These are phyloP conservation scores for Oplegnathus fasciatus DNA, from an alignment of 2,113 vertebrate genomes.

Conservation along the genomic window DNA sequence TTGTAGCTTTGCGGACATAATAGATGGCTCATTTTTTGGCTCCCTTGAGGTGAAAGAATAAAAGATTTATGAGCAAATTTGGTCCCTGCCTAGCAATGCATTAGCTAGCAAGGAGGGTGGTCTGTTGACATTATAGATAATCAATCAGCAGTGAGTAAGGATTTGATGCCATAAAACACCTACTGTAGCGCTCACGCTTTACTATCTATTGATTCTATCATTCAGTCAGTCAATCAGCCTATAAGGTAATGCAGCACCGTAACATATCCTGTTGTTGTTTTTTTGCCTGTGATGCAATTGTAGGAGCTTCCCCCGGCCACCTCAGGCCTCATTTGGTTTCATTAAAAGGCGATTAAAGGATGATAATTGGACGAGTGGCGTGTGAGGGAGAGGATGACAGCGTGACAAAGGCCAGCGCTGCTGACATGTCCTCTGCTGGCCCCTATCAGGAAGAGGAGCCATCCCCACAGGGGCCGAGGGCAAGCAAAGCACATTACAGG, in stretches of 20 bases:
- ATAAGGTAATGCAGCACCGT: neutral
- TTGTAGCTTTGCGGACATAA: conserved; percentile 60
- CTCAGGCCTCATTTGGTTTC: conserved; percentile 49
- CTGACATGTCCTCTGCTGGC: conserved; percentile 47
- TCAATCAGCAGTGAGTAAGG: conserved; percentile 61
- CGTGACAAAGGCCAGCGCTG: conserved; percentile 42
- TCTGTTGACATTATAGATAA: conserved; percentile 57
- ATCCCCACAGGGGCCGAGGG: conserved; percentile 13
- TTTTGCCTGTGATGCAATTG: conserved; percentile 36
- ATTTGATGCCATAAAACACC: conserved; percentile 48
- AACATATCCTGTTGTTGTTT: conserved; percentile 23
- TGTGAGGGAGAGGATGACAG: conserved; percentile 31
- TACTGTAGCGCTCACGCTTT: conserved; percentile 35
- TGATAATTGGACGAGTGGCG: conserved; percentile 42
- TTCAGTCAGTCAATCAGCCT: conserved; percentile 24
- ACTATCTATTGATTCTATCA: conserved; percentile 52
- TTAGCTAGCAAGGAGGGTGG: conserved; percentile 39
- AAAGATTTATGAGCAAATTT: conserved; percentile 68
- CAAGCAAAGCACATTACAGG: conserved; percentile 57
- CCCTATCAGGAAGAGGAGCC: conserved; percentile 37
- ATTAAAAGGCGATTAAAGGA: conserved; percentile 67
- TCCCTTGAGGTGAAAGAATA: conserved; percentile 44
- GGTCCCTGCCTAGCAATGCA: conserved; percentile 24
- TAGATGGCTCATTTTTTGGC: conserved; percentile 62
- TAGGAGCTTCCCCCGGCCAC: conserved; percentile 13